Base-by-base conservation (phyloP, 53 echinoderm and acorn worm species). In the Luidia sarsii region DNA sequence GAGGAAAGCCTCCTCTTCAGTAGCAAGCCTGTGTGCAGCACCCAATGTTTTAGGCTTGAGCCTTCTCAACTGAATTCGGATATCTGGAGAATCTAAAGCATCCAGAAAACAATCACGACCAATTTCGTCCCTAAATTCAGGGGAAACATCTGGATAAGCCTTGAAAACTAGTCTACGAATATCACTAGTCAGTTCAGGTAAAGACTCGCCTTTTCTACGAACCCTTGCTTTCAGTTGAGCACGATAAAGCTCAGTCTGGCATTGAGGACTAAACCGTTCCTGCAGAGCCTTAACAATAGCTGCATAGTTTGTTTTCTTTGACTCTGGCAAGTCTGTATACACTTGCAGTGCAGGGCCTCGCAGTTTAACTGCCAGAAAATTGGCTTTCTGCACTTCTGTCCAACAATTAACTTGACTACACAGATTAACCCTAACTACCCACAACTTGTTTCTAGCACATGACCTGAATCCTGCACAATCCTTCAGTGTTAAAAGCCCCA, bases 171-270 rank as follows among this genome's bases (percentile, higher is more conserved):
- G 27, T 25, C 57, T 57, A 57, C 57, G 57, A 20, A 57, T 57
- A 23, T n/a, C 57, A 57, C 57, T 23, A 25, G 57, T 28, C 57
- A 57, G 57, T 23, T 57, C 57, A 21, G 57, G 23, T 57, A 57
- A 23, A 57, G 20, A 25, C 23, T 57, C 57, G 7, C 57, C 57
- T 5, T n/a, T 20, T 23, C 23, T 57, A 2, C 57, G 19, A 20
- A 25, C 57, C 27, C 57, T 57, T 5, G 11, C 57, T 57, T 34
- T 63, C 34, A 63, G 16, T 15, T 63, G 10, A 25, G 23, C 57
- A n/a, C 23, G 10, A 25, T 57, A 25, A n/a, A 57, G 23, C 27
- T 57, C 57, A 25, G 57, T 57, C 23, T 57, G 57, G 27, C 23
- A 10, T 7, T 9, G 23, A 11, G 20, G 19, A 28, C 23, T 0